Evolutionary conservation across 2,888 invertebrate genomes (phyloP), one percentile per base, ranked within the genome.

Genomic region (Diadegma fenestrale): DNA sequence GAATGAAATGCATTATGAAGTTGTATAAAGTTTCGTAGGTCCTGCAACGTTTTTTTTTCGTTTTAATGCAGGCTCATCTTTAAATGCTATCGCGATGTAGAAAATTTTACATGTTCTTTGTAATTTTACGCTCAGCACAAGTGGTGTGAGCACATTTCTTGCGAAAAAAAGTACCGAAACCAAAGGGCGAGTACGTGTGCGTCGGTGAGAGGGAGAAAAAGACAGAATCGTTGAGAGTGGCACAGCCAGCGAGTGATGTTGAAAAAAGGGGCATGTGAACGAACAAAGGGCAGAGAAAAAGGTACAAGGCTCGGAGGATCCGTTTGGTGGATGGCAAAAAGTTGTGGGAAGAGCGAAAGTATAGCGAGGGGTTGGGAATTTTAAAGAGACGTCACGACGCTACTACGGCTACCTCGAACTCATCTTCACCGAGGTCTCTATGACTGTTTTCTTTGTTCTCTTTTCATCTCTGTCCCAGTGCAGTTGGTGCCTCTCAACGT

Each of bases 251-350:
- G 75, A 43, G 22, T 72, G 71, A 63, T 64, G 64, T 54, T 54
- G 76, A 69, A 73, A 80, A 54, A 54, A 66, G 68, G 33, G 61
- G 33, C 69, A 84, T 19, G 68, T 37, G 58, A 75, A 76, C 22
- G 66, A 69, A 63, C 84, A 82, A 78, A 80, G 79, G 69, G 61
- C 58, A 66, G 64, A 63, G 51, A 54, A 69, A 69, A 66, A 82
- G 48, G 71, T 48, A 63, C 79, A 85, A 73, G 81, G 76, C 73
- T 84, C 76, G 72, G 68, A 84, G 84, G 81, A 86, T 51, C 61
- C 45, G 78, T 58, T 64, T 61, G 78, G 58, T 68, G 75, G 75
- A 72, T 54, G 75, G 43, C 63, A 66, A 72, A 84, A 80, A 66
- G 58, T 80, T 48, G 58, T 30, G 33, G 48, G 69, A 84, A 68